phyloP scores from a whole-genome alignment of 2,113 vertebrate species.

The Leptodactylus fuscus region DNA sequence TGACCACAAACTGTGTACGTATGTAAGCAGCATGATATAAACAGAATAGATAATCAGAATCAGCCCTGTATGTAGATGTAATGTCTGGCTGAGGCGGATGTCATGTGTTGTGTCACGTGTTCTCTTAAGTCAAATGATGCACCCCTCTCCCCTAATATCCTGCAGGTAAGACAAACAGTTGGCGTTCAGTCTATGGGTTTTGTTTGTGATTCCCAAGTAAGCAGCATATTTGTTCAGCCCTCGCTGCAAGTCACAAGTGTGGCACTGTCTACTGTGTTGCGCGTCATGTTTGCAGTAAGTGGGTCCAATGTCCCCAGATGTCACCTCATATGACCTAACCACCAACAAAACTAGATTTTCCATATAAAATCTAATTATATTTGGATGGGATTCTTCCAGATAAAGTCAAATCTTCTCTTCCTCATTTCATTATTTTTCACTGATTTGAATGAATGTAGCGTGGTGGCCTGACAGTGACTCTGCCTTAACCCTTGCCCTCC shows the following conservation, averaged over 20 bases:
- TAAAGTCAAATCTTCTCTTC: background rate
- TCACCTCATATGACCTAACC: conserved; percentile 5
- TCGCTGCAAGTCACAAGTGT: conserved; percentile 66
- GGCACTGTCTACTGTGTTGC: conserved; percentile 48
- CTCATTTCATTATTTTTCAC: conserved; percentile 9
- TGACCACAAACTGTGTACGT: background rate
- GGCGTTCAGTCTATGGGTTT: conserved; percentile 66
- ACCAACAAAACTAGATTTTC: background rate
- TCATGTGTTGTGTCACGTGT: background rate
- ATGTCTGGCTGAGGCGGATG: background rate
- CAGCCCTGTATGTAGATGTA: background rate
- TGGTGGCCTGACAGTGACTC: background rate
- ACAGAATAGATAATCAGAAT: no score
- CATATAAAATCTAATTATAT: background rate
- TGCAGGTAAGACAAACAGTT: conserved; percentile 68
- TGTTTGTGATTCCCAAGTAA: conserved; percentile 68
- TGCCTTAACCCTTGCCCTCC: background rate
- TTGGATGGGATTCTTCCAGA: background rate
- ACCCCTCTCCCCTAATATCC: conserved; percentile 64
- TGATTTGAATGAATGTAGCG: background rate
- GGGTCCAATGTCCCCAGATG: background rate
- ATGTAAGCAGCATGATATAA: no score
- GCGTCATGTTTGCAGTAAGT: conserved; percentile 22
- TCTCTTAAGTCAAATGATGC: conserved; percentile 64
- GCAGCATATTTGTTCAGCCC: conserved; percentile 69